These are phyloP conservation scores for Atlantisia rogersi DNA, from an alignment of 2,113 vertebrate species.

Conservation along the genomic window DNA sequence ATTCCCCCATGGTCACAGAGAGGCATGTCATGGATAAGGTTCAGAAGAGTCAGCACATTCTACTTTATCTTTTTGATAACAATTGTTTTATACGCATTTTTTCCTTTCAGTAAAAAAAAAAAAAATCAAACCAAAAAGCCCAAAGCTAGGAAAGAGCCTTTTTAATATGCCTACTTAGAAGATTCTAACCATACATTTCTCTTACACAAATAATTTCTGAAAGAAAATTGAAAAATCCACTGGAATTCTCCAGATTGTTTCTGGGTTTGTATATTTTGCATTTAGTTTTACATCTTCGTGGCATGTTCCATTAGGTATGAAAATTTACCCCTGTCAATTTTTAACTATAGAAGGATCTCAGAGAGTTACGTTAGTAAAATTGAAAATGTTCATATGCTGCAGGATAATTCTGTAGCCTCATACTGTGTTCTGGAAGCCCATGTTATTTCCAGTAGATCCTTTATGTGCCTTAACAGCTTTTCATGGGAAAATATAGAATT, in stretches of 20 bases:
- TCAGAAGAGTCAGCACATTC: neutral
- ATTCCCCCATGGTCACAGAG: neutral
- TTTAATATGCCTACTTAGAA: neutral
- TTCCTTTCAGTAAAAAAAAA: neutral
- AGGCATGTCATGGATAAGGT: neutral
- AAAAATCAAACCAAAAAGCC: neutral
- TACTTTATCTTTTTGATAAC: neutral
- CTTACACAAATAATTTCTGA: neutral
- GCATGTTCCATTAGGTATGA: neutral
- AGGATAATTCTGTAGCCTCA: neutral
- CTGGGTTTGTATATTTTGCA: neutral
- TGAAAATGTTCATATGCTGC: neutral
- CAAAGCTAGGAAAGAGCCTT: neutral
- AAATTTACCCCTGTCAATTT: neutral
- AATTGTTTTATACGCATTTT: neutral
- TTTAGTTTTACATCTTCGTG: neutral
- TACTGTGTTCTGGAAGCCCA: neutral
- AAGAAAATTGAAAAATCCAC: neutral
- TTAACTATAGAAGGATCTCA: neutral
- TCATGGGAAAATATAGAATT: neutral
- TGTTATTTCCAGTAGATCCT: neutral
- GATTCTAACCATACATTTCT: neutral
- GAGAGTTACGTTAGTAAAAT: neutral
- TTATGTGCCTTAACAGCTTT: neutral
- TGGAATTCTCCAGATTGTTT: neutral